These are phyloP conservation scores for Sternarchorhynchus goeldii DNA, from an alignment of 2,797 vertebrate species.

Conservation along the genomic window DNA sequence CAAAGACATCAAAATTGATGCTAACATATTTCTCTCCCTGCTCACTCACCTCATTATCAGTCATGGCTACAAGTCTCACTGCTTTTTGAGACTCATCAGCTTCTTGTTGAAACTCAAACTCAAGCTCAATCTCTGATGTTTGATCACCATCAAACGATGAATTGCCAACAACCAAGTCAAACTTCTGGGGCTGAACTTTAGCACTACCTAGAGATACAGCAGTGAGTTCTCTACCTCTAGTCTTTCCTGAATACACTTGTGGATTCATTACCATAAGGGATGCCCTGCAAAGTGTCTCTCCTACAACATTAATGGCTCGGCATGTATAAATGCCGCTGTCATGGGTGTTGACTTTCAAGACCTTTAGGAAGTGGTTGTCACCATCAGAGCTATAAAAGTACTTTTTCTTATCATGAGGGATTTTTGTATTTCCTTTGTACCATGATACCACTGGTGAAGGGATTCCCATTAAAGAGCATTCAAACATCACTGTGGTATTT, in stretches of 20 bases:
- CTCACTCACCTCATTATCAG: conserved; percentile 75
- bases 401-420: conserved; percentile 80
- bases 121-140: conserved; percentile 85
- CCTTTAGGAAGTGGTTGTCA: conserved; percentile 87
- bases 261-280: conserved; percentile 78
- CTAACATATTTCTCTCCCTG: conserved; percentile 80
- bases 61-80: conserved; percentile 77
- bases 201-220: conserved; percentile 70
- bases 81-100: conserved; percentile 80
- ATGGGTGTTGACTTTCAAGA: conserved; percentile 75
- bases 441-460: conserved; percentile 89
- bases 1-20: conserved; percentile 84
- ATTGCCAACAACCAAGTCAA: conserved; percentile 81
- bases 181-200: conserved; percentile 73
- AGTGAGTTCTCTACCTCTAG: conserved; percentile 71
- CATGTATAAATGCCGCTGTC: conserved; percentile 89
- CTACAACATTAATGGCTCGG: conserved; percentile 84
- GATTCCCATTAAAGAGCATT: conserved; percentile 91
- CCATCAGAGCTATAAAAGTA: conserved; percentile 83
- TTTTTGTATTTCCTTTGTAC: conserved; percentile 85
- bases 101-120: conserved; percentile 84
- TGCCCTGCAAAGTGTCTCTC: conserved; percentile 88
- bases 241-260: conserved; percentile 69
- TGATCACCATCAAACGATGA: conserved; percentile 75
- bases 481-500: conserved; percentile 86